These are phyloP conservation scores for Xiphorhynchus elegans DNA, from an alignment of 2,113 vertebrate species.

Conservation along the genomic window DNA sequence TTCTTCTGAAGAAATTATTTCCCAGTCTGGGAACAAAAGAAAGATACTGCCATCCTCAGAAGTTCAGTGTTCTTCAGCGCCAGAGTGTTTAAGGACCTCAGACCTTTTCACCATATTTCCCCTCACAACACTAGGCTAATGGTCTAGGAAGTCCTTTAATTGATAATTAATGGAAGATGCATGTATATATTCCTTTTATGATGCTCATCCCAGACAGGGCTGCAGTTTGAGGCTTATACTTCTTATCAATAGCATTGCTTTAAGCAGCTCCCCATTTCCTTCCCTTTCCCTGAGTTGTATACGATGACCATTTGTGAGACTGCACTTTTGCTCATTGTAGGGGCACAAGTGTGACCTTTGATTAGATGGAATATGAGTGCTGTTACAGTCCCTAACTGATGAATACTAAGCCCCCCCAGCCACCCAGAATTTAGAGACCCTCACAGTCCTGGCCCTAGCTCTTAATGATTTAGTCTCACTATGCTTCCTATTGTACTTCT, in stretches of 20 bases:
- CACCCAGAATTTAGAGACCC: background rate
- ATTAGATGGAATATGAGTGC: background rate
- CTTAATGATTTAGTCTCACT: background rate
- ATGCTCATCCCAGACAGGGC: background rate
- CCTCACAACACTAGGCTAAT: background rate
- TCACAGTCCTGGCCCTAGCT: background rate
- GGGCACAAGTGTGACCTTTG: background rate
- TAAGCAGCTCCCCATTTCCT: rapidly evolving
- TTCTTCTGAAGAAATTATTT: background rate
- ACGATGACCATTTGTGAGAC: background rate
- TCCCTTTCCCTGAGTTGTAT: background rate
- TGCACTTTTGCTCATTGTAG: background rate
- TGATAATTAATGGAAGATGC: background rate
- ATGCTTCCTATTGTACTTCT: background rate
- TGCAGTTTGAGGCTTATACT: background rate
- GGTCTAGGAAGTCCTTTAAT: background rate
- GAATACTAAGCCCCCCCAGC: rapidly evolving
- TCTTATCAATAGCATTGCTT: background rate
- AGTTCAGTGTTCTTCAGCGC: background rate
- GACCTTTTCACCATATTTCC: background rate
- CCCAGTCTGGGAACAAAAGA: background rate
- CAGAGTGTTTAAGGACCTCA: background rate
- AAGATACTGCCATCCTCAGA: background rate
- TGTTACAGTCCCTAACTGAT: background rate
- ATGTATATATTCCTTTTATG: background rate